Evolutionary conservation across 2,113 vertebrate genomes (phyloP).

Genomic region (Pelecanoides urinatrix): DNA sequence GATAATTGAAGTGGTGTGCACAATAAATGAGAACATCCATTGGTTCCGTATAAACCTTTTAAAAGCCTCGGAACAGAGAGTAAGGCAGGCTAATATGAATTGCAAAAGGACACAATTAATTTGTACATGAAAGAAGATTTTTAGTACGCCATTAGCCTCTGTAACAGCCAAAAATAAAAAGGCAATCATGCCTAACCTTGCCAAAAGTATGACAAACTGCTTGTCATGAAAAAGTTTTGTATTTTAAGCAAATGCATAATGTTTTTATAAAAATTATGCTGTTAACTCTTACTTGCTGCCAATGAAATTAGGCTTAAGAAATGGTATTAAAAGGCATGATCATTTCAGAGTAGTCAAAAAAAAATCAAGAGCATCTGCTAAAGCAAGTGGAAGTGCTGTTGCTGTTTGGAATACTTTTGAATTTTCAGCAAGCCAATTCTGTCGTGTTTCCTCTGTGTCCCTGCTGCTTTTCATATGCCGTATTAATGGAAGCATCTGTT

Average conservation of each 20-base stretch:
- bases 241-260: neutral
- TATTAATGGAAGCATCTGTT: neutral
- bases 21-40: slow-evolving; percentile 52
- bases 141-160: slow-evolving; percentile 73
- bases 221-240: slow-evolving; percentile 25
- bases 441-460: neutral
- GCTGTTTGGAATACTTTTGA: neutral
- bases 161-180: slow-evolving; percentile 63
- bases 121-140: slow-evolving; percentile 70
- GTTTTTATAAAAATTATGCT: slow-evolving; percentile 34
- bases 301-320: neutral
- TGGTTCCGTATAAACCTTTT: slow-evolving; percentile 46
- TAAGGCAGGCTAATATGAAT: slow-evolving; percentile 54
- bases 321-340: neutral
- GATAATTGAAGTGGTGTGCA: slow-evolving; percentile 48
- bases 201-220: slow-evolving; percentile 56
- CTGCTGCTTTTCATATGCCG: neutral
- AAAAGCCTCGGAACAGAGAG: slow-evolving; percentile 36
- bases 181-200: slow-evolving; percentile 63
- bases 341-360: neutral
- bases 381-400: neutral
- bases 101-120: slow-evolving; percentile 76
- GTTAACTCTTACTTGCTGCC: slow-evolving; percentile 35
- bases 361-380: neutral
- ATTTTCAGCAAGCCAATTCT: neutral